These are phyloP conservation scores for Onychostruthus taczanowskii DNA, from an alignment of 2,113 vertebrate genomes.

Conservation along the genomic window DNA sequence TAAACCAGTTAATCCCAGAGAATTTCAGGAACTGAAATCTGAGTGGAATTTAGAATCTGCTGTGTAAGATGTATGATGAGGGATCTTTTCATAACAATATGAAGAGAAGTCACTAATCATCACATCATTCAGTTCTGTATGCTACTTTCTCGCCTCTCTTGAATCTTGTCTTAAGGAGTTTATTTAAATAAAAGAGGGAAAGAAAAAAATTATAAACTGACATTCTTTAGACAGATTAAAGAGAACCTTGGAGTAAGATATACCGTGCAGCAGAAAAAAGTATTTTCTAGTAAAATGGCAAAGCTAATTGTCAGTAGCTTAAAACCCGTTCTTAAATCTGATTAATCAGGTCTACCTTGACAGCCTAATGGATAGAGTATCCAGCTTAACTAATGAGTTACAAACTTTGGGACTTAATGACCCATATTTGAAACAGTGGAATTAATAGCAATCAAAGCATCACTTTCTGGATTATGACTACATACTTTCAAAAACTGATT, in stretches of 20 bases:
- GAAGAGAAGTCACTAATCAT: not conserved
- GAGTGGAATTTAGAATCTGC: not conserved
- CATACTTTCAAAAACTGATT: not conserved
- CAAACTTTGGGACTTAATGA: not conserved
- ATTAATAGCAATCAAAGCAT: not conserved
- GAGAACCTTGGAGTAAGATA: not conserved
- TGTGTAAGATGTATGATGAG: not conserved
- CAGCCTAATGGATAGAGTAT: not conserved
- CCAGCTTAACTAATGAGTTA: not conserved
- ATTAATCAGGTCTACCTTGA: not conserved
- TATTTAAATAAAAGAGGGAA: not conserved
- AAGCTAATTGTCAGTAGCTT: not conserved
- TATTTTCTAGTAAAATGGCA: not conserved
- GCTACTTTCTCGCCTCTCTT: not conserved
- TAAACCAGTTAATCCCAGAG: not conserved
- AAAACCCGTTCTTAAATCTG: not conserved
- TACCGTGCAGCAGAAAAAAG: not conserved
- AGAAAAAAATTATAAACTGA: not conserved
- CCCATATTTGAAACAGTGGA: not conserved
- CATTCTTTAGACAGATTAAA: not conserved
- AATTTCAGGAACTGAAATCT: not conserved
- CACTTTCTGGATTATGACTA: not conserved
- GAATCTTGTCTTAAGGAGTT: not conserved
- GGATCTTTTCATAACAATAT: not conserved
- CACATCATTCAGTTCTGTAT: not conserved